Evolutionary conservation across 2,888 invertebrate species (phyloP).

Genomic region (Tineola bisselliella): DNA sequence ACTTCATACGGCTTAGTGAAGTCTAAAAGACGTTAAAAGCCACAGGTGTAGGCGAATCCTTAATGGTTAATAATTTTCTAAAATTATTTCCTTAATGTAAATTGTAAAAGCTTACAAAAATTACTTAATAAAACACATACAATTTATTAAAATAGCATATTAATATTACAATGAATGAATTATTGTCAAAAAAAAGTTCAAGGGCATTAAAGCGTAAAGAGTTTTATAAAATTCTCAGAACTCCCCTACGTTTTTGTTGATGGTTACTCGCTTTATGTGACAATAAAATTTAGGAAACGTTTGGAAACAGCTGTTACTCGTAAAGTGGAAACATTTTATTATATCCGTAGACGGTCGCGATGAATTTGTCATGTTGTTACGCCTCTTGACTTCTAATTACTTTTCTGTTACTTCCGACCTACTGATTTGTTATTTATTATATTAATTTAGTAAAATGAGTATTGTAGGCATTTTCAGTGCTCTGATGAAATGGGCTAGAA

Average conservation of each 20-base stretch:
- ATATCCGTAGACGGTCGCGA: slow-evolving; percentile 9
- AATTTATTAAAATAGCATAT: too few relatives aligned
- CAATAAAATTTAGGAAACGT: slow-evolving; percentile 13
- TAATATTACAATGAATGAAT: too few relatives aligned
- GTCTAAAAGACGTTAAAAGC: background rate
- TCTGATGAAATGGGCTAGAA: too few relatives aligned
- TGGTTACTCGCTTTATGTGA: slow-evolving; percentile 11
- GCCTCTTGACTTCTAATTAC: slow-evolving; percentile 13
- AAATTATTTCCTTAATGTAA: background rate
- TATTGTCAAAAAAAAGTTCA: background rate
- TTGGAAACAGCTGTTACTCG: slow-evolving; percentile 12
- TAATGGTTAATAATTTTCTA: background rate
- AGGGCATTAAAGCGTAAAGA: background rate
- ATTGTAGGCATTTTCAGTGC: too few relatives aligned
- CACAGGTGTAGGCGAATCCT: background rate
- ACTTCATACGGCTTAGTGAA: background rate
- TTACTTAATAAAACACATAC: background rate
- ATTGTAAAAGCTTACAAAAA: background rate
- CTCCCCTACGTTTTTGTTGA: slow-evolving; percentile 10
- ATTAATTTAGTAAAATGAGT: background rate
- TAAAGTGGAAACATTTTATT: slow-evolving; percentile 13
- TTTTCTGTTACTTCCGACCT: background rate
- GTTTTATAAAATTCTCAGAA: background rate
- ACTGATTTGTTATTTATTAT: background rate
- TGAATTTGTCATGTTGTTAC: slow-evolving; percentile 11